Conservation (phyloP, 2,113 vertebrate genomes). For the Myotis yumanensis region DNA sequence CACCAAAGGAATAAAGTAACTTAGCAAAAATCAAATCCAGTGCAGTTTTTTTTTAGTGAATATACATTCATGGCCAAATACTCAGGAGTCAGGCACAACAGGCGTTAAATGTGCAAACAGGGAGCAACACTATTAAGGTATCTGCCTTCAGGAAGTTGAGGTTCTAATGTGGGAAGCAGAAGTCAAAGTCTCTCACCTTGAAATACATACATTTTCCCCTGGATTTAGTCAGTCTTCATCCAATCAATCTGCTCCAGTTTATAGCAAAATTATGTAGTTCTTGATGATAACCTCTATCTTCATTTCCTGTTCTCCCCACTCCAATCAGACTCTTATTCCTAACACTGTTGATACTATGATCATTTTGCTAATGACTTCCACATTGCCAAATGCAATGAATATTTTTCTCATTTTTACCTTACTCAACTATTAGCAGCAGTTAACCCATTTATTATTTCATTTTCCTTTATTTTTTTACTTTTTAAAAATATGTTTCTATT, state of each 20-base stretch:
- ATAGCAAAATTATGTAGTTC: not conserved
- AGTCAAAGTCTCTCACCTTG: not conserved
- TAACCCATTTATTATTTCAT: not conserved
- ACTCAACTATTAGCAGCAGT: not conserved
- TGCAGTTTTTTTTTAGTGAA: not conserved
- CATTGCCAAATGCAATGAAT: not conserved
- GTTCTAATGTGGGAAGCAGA: not conserved
- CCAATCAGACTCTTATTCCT: not conserved
- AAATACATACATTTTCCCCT: not conserved
- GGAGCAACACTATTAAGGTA: not conserved
- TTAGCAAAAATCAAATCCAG: not conserved
- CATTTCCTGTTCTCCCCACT: not conserved
- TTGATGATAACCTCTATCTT: not conserved
- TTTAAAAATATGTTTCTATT: no score
- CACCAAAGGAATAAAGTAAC: not conserved
- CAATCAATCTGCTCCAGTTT: not conserved
- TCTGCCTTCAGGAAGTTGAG: not conserved
- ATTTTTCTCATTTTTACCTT: not conserved
- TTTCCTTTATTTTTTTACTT: not conserved
- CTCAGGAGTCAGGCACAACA: not conserved
- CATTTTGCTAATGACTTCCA: not conserved
- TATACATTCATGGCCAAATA: not conserved
- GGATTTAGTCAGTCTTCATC: not conserved
- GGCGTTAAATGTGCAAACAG: not conserved
- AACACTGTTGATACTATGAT: not conserved